These are phyloP conservation scores for Liparis tanakae DNA, from an alignment of 2,797 vertebrate species.

Conservation along the genomic window DNA sequence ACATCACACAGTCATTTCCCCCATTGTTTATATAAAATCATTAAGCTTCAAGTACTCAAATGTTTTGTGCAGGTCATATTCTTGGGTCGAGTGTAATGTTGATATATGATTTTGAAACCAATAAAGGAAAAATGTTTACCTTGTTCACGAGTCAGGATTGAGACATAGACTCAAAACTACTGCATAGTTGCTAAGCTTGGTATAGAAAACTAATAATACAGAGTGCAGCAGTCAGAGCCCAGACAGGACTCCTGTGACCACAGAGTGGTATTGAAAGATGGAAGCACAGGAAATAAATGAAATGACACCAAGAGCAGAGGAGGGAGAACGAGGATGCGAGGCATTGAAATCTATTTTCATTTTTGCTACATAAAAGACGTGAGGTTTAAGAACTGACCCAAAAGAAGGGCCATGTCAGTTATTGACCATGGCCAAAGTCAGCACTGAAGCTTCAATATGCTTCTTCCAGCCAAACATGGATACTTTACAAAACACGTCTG, in stretches of 20 bases:
- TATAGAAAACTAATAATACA: conserved; percentile 20
- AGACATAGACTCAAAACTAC: background rate
- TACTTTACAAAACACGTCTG: conserved; percentile 57
- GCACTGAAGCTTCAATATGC: conserved; percentile 47
- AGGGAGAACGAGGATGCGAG: conserved; percentile 1
- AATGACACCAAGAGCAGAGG: conserved; percentile 20
- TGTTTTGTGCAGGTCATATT: background rate
- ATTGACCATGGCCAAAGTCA: conserved; percentile 41
- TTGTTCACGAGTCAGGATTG: background rate
- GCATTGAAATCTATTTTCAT: conserved; percentile 36
- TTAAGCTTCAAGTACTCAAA: background rate
- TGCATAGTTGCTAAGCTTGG: background rate
- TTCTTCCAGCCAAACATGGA: conserved; percentile 57
- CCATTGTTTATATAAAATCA: background rate
- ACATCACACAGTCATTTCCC: background rate
- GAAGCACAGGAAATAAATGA: conserved; percentile 28
- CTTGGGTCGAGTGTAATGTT: background rate
- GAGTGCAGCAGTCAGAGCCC: conserved; percentile 11
- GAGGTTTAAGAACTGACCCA: conserved; percentile 33
- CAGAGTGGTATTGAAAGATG: conserved; percentile 14
- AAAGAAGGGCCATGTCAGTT: conserved; percentile 39
- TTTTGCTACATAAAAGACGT: conserved; percentile 39
- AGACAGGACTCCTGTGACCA: conserved; percentile 16
- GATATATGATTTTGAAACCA: background rate
- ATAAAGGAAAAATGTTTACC: background rate